A percentile compares a stretch with the other conserved stretches of the same genome.
Conservation (phyloP, 2,113 vertebrate species). For the Takifugu bimaculatus region DNA sequence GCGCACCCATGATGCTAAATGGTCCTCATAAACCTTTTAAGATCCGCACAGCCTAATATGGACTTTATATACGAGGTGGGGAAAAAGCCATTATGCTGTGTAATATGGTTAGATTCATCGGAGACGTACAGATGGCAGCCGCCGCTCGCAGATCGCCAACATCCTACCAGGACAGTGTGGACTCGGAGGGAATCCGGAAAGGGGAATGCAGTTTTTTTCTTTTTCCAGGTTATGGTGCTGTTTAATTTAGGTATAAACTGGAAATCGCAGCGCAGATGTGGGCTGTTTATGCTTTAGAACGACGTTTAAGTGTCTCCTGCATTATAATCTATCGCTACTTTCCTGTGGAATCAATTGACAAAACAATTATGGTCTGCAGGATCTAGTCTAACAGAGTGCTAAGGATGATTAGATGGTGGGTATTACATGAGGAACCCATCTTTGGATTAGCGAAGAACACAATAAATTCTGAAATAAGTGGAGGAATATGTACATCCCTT, state of each 20-base stretch:
- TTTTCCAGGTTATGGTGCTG: constrained; percentile 7
- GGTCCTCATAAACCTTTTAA: constrained; percentile 79
- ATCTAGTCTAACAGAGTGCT: constrained; percentile 69
- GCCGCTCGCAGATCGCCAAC: constrained; percentile 35
- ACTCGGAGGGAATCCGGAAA: constrained; percentile 34
- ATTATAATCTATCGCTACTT: constrained; percentile 49
- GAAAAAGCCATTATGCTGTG: constrained; percentile 64
- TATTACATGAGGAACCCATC: constrained; percentile 72
- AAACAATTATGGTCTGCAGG: constrained; percentile 70
- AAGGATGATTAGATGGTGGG: constrained; percentile 72
- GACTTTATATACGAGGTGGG: constrained; percentile 49
- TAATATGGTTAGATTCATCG: constrained; percentile 69
- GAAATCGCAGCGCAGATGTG: constrained; percentile 19
- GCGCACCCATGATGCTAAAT: constrained; percentile 74
- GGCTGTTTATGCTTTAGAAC: constrained; percentile 23
- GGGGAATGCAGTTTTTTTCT: constrained; percentile 28
- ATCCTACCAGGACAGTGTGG: constrained; percentile 53
- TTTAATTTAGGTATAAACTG: constrained; percentile 28
- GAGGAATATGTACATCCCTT: constrained; percentile 72
- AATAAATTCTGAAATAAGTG: constrained; percentile 74
- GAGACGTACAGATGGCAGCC: constrained; percentile 54
- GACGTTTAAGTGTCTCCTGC: constrained; percentile 28
- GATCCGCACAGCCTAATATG: constrained; percentile 71
- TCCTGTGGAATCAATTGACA: constrained; percentile 63
- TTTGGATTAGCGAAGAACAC: constrained; percentile 71